phyloP scores from a whole-genome alignment of 2,797 vertebrate genomes.

The Rallus crepitans region DNA sequence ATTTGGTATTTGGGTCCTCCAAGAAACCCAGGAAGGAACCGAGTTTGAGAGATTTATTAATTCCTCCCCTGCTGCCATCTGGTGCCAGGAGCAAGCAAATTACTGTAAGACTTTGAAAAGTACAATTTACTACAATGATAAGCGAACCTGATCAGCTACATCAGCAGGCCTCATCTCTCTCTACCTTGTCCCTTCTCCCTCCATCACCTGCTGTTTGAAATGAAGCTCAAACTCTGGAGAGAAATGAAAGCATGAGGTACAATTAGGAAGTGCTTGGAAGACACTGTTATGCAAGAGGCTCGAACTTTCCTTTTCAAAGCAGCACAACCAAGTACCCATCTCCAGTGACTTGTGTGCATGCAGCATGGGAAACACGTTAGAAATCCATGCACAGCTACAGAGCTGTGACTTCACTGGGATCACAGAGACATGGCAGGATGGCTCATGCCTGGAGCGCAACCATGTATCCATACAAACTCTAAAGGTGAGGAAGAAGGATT shows the following conservation, averaged over 20 bases:
- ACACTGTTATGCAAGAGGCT: neutral
- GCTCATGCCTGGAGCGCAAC: neutral
- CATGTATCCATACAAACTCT: neutral
- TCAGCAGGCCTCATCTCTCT: neutral
- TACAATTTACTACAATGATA: neutral
- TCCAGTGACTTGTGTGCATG: neutral
- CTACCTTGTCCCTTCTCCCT: neutral
- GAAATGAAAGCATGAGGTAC: neutral
- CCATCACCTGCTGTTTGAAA: neutral
- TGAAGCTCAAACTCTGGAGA: neutral
- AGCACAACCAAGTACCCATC: neutral
- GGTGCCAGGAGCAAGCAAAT: conserved; percentile 53
- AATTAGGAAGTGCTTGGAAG: neutral
- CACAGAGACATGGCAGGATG: neutral
- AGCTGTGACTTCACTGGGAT: neutral
- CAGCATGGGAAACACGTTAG: neutral
- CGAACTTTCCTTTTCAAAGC: neutral
- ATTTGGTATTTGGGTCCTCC: neutral
- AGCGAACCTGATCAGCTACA: neutral
- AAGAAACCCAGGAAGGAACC: neutral
- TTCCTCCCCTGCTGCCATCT: conserved; percentile 62
- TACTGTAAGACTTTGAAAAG: neutral
- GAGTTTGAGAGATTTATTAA: neutral
- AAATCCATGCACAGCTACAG: neutral
- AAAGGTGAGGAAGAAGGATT: neutral